Evolutionary conservation across 2,797 vertebrate genomes (phyloP).

Genomic region (Enteromius afrohamiltoni): DNA sequence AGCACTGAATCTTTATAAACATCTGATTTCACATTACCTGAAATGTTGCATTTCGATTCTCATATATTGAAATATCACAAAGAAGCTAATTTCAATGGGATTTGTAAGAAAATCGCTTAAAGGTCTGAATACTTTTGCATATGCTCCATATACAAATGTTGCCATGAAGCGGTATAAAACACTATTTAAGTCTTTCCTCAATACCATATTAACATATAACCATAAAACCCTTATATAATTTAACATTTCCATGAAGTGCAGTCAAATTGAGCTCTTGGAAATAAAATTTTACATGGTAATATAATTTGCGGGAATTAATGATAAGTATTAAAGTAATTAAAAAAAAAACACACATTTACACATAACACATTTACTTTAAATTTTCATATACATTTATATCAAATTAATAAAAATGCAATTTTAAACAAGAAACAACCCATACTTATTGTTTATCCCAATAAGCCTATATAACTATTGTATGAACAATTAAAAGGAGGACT

Average conservation of each 20-base stretch:
- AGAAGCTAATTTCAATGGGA: background rate
- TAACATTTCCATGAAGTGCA: background rate
- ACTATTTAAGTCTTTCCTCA: background rate
- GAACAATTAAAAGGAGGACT: background rate
- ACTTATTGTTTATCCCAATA: background rate
- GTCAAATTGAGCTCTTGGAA: background rate
- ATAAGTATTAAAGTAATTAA: background rate
- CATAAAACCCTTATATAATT: background rate
- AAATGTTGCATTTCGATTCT: background rate
- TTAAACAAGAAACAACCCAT: background rate
- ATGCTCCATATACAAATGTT: background rate
- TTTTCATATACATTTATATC: background rate
- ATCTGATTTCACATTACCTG: background rate
- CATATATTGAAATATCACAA: background rate
- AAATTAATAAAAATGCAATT: background rate
- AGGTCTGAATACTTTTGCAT: constrained; percentile 3
- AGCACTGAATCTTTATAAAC: background rate
- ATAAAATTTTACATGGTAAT: background rate
- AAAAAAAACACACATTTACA: background rate
- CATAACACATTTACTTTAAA: background rate
- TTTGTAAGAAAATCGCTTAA: background rate
- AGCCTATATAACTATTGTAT: background rate
- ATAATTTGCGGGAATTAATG: background rate
- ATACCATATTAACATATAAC: background rate
- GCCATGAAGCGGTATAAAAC: background rate